Base-by-base conservation (phyloP, 2,888 invertebrate species). In the Pachycephus smyrnensis region DNA sequence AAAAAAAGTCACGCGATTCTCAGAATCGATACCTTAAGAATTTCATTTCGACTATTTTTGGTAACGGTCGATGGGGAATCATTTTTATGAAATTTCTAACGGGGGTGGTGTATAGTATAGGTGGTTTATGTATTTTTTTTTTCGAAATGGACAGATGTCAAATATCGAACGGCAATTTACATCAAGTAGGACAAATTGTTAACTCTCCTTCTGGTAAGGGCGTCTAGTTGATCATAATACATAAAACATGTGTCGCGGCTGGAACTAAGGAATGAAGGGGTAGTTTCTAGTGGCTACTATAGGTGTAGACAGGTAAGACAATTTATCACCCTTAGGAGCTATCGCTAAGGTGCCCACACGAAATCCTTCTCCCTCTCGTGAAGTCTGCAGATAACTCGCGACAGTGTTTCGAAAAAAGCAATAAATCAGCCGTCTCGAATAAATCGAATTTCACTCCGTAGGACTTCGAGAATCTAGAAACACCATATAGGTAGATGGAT, bases 241-340 rank as follows among this genome's bases (percentile, higher is more conserved):
- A 75, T 75, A 69, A 75, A 75, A 75, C 77, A 75, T 75, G 75
- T 77, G 77, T 77, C 77, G 15, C 55, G 31, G 15, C 31, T 23
- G 55, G 55, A 69, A 71, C 69, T 77, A 30, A 75, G 71, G 77
- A 77, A 75, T 32, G n/a, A 69, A 33, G 74, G 75, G 75, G 11
- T 32, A 15, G 71, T 71, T 77, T 68, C 36, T 68, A 30, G 36
- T 73, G 69, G 33, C 69, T 68, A 55, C 69, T 77, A 73, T 73
- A 75, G 77, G 77, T 71, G 77, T 35, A 75, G 75, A 77, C 77
- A 77, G 77, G 69, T 75, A 75, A 36, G 69, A 69, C 75, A 31
- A 77, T 77, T 75, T 77, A 77, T 77, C 77, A 77, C 77, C 69
- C 74, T 77, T 77, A 77, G 77, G 33, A 69, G 69, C 77, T 33